A percentile compares a stretch with the other conserved stretches of the same genome.
Evolutionary conservation across 2,797 vertebrate species (phyloP).

Genomic region (Cyprinodon diabolis): DNA sequence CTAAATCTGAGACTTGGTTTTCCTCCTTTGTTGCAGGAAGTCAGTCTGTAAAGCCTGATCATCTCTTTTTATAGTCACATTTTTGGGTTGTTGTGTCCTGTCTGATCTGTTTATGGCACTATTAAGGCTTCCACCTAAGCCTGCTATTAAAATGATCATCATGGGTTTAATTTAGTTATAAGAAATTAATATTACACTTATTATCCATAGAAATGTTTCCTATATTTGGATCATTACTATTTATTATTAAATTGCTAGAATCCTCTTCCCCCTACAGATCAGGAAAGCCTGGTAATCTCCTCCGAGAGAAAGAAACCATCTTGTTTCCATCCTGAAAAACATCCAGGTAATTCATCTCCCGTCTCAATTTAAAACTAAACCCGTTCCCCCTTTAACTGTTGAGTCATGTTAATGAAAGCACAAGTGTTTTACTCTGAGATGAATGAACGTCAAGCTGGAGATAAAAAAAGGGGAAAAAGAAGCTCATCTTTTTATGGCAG

Average conservation of each 20-base stretch:
- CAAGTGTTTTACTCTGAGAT: not conserved
- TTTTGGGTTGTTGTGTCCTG: not conserved
- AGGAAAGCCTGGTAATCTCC: slow-evolving; percentile 3
- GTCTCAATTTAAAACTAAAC: not conserved
- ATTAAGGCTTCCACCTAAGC: not conserved
- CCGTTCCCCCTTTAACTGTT: not conserved
- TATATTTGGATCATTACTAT: slow-evolving; percentile 4
- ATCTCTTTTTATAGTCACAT: not conserved
- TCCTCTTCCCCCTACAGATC: not conserved
- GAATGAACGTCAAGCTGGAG: not conserved
- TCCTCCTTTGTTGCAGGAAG: too few relatives aligned
- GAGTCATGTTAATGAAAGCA: not conserved
- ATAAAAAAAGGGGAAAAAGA: slow-evolving; percentile 4
- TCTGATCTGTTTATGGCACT: not conserved
- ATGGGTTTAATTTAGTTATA: not conserved
- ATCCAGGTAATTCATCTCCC: not conserved
- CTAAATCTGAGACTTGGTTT: too few relatives aligned
- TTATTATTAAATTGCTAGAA: slow-evolving; percentile 7
- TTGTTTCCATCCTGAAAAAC: not conserved
- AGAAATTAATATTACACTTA: not conserved
- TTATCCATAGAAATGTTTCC: not conserved
- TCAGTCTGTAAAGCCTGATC: not conserved
- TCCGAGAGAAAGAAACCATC: not conserved
- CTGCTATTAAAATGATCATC: not conserved
- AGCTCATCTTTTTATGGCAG: not conserved